phyloP scores from a whole-genome alignment of 2,888 invertebrate genomes.

The Tubiluchus corallicola region DNA sequence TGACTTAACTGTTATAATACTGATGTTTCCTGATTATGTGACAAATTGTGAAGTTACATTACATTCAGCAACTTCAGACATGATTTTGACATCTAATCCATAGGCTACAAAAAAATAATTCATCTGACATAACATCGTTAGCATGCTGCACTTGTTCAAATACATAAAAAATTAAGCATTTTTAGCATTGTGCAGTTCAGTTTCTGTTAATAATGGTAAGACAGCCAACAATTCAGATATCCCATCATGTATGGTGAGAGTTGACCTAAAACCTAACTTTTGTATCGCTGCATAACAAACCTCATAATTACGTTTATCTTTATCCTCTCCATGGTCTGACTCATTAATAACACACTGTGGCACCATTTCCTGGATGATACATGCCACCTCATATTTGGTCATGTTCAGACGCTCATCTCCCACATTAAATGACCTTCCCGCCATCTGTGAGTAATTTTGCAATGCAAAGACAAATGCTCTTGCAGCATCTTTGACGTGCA shows the following conservation, averaged over 20 bases:
- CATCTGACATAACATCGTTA: no score
- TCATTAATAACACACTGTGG: constrained; percentile 20
- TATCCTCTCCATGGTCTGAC: constrained; percentile 23
- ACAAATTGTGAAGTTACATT: no score
- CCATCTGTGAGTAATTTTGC: constrained; percentile 22
- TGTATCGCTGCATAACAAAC: constrained; percentile 26
- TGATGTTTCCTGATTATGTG: no score
- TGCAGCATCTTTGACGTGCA: constrained; percentile 27
- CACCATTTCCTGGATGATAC: constrained; percentile 20
- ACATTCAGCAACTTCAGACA: no score
- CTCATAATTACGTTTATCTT: constrained; percentile 28
- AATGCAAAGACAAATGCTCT: constrained; percentile 26
- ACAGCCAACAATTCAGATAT: constrained; percentile 22
- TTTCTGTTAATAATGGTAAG: constrained; percentile 19
- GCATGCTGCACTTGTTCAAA: no score
- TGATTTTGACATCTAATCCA: no score
- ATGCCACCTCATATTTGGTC: constrained; percentile 25
- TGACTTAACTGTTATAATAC: no score
- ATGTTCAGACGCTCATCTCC: constrained; percentile 28
- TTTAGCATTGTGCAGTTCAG: constrained; percentile 14
- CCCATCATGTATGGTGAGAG: constrained; percentile 23
- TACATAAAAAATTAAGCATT: constrained; percentile 14
- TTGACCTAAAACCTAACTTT: constrained; percentile 22
- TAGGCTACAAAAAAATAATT: no score
- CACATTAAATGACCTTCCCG: constrained; percentile 25